Evolutionary conservation across 1,140 invertebrate species (phyloP).

Genomic region (Cotesia glomerata): DNA sequence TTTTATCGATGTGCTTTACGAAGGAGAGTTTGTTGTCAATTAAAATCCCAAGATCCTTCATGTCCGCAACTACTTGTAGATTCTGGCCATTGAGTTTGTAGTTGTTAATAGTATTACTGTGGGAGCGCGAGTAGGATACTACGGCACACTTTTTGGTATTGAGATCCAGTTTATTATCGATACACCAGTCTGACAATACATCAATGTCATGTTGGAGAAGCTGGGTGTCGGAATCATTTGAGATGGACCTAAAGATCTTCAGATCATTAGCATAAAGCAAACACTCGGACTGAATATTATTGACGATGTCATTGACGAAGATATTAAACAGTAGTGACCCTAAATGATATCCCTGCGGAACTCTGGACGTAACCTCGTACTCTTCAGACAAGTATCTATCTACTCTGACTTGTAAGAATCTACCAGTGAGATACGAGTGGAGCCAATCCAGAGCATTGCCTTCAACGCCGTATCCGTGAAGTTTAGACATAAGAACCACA

Average conservation of each 20-base stretch:
- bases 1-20: neutral
- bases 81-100: neutral
- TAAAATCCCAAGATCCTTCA: neutral
- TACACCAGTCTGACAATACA: neutral
- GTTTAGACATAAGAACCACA: slow-evolving; percentile 25
- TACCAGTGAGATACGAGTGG: slow-evolving; percentile 24
- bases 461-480: slow-evolving; percentile 21
- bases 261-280: neutral
- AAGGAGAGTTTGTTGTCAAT: neutral
- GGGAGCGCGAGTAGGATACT: neutral
- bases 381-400: neutral
- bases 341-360: neutral
- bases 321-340: neutral
- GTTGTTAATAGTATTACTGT: neutral
- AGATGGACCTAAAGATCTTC: neutral
- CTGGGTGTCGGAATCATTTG: neutral
- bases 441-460: slow-evolving; percentile 28
- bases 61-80: neutral
- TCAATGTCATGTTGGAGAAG: neutral
- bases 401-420: slow-evolving; percentile 12
- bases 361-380: slow-evolving; percentile 16
- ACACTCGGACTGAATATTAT: neutral
- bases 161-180: neutral
- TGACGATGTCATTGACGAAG: slow-evolving; percentile 5
- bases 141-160: neutral